Evolutionary conservation across 2,797 vertebrate genomes (phyloP).

Genomic region (Muraenolepis orangiensis): DNA sequence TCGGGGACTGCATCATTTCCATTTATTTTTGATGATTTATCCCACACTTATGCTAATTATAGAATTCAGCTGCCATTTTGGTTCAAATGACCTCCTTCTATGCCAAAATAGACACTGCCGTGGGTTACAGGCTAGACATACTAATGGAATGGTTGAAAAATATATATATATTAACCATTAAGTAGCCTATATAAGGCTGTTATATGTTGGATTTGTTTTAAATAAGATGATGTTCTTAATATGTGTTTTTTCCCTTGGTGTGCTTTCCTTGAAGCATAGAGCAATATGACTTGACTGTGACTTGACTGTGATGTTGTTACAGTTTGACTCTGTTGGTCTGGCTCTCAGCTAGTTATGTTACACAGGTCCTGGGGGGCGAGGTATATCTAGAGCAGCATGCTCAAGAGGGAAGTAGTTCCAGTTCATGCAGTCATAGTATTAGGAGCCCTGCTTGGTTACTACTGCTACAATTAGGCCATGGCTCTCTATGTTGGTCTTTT

Average conservation of each 20-base stretch:
- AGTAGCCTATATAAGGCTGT: background rate
- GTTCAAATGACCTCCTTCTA: background rate
- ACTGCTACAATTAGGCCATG: constrained; percentile 52
- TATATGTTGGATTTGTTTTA: background rate
- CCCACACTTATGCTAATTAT: background rate
- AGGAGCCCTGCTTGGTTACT: constrained; percentile 43
- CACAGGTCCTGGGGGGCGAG: constrained; percentile 33
- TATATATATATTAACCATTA: constrained; percentile 35
- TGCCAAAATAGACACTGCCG: constrained; percentile 48
- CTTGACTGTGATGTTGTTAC: constrained; percentile 18
- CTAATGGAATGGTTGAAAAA: constrained; percentile 46
- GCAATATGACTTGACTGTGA: background rate
- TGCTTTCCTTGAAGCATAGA: background rate
- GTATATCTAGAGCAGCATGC: constrained; percentile 63
- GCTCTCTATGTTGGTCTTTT: constrained; percentile 38
- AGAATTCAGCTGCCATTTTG: background rate
- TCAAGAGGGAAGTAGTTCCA: constrained; percentile 62
- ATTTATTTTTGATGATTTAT: background rate
- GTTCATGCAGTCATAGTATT: constrained; percentile 42
- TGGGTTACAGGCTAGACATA: constrained; percentile 57
- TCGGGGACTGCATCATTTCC: background rate
- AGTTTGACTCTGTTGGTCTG: constrained; percentile 14
- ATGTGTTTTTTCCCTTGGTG: constrained; percentile 4
- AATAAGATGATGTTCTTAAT: background rate
- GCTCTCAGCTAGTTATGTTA: constrained; percentile 16